These are phyloP conservation scores for Tenualosa thibaudeaui DNA, from an alignment of 2,797 vertebrate species.

Conservation along the genomic window DNA sequence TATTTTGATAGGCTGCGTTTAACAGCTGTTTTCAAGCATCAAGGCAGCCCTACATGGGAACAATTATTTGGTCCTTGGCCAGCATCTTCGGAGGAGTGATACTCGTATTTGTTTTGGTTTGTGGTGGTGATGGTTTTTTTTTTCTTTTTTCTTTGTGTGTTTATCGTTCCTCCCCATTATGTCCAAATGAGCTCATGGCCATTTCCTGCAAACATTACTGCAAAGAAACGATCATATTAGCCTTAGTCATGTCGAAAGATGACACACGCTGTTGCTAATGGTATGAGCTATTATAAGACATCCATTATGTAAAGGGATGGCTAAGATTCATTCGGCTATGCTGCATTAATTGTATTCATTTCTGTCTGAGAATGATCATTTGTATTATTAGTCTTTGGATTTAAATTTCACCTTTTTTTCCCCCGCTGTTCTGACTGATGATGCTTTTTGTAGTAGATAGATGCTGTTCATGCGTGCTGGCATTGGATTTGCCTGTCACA, in stretches of 20 bases:
- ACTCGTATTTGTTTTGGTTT: background rate
- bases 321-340: background rate
- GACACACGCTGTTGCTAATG: background rate
- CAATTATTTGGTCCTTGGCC: constrained; percentile 17
- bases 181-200: background rate
- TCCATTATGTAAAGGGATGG: background rate
- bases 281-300: constrained; percentile 5
- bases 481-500: background rate
- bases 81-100: background rate
- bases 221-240: background rate
- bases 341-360: constrained; percentile 3
- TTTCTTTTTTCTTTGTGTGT: background rate
- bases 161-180: background rate
- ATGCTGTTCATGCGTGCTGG: background rate
- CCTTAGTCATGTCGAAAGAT: background rate
- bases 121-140: background rate
- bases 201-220: constrained; percentile 25
- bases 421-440: background rate
- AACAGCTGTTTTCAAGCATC: constrained; percentile 42
- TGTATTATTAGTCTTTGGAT: background rate
- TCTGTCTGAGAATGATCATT: background rate
- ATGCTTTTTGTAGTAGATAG: background rate
- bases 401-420: background rate
- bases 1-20: constrained; percentile 54
- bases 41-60: constrained; percentile 3